A percentile compares a stretch with the other conserved stretches of the same genome.
Conservation (phyloP, 1,140 invertebrate species). For the Coenobita brevimanus region DNA sequence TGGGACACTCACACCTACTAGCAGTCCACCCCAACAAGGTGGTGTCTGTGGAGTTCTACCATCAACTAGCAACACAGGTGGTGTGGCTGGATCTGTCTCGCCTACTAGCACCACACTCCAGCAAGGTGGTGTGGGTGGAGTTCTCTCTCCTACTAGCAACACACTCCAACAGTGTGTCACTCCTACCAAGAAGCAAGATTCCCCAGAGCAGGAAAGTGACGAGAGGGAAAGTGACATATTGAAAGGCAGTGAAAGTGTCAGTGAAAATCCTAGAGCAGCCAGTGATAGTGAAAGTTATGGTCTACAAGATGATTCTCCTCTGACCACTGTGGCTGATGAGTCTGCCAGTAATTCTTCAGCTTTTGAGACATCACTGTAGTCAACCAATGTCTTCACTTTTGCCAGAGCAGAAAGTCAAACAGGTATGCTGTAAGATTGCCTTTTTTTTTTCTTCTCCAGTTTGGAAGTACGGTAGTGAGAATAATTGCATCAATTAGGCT, state of each 20-base stretch:
- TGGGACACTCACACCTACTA: too few species aligned
- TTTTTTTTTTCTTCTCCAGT: not conserved
- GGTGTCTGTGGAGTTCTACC: too few species aligned
- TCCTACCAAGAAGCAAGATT: not conserved
- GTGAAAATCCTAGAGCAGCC: not conserved
- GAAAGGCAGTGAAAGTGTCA: not conserved
- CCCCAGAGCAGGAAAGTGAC: not conserved
- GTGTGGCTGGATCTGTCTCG: too few species aligned
- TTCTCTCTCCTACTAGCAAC: too few species aligned
- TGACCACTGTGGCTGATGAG: constrained; percentile 1
- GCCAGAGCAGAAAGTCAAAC: not conserved
- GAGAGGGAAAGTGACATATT: not conserved
- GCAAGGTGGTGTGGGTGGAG: too few species aligned
- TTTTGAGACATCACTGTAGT: constrained; percentile 52
- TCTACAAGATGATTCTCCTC: constrained; percentile 2
- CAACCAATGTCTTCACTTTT: constrained; percentile 2
- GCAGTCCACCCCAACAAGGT: too few species aligned
- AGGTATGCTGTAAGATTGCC: not conserved
- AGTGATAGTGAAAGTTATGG: constrained; percentile 1
- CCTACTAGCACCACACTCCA: too few species aligned
- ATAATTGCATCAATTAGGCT: too few species aligned
- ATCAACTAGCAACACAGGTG: too few species aligned
- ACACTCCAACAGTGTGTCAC: too few species aligned
- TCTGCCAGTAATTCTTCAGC: constrained; percentile 19
- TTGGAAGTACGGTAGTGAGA: too few species aligned